phyloP scores from a whole-genome alignment of 2,797 vertebrate genomes.

The Serranus cabrilla region DNA sequence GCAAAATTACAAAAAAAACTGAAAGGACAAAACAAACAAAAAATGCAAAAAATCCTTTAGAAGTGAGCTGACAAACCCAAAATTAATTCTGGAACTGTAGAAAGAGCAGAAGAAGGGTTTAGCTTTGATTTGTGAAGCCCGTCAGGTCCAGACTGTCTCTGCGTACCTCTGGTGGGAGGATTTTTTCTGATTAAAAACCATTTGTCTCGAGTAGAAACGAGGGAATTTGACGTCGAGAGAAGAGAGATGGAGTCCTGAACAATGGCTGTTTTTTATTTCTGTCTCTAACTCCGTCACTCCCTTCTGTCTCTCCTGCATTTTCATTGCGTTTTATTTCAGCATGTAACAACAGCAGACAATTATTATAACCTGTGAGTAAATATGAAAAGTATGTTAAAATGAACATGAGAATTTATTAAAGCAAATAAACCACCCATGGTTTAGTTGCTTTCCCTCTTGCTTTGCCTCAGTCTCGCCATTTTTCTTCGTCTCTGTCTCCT shows the following conservation, averaged over 20 bases:
- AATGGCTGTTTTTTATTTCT: conserved; percentile 46
- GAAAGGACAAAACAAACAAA: conserved; percentile 10
- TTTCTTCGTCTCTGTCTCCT: conserved; percentile 30
- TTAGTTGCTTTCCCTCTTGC: conserved; percentile 1
- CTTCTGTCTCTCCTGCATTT: conserved; percentile 22
- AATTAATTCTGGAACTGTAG: conserved; percentile 40
- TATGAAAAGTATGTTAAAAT: conserved; percentile 11
- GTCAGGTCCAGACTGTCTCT: conserved; percentile 56
- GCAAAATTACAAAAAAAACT: neutral
- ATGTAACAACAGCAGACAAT: neutral
- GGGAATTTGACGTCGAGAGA: conserved; percentile 37
- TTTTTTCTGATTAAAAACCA: conserved; percentile 70
- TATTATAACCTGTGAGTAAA: conserved; percentile 6
- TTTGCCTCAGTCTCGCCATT: neutral
- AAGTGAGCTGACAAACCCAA: conserved; percentile 43
- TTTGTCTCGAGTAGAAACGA: conserved; percentile 61
- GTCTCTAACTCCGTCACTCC: conserved; percentile 21
- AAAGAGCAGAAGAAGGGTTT: conserved; percentile 55
- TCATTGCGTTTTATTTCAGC: conserved; percentile 22
- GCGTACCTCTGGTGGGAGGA: conserved; percentile 48
- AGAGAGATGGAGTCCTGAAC: conserved; percentile 34
- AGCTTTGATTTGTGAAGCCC: conserved; percentile 68
- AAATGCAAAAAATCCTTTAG: conserved; percentile 9
- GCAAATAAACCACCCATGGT: neutral
- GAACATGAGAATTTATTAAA: conserved; percentile 3